Percentiles rank a stretch among this genome's conserved stretches.
These are phyloP conservation scores for Dicerorhinus sumatrensis DNA, from an alignment of 2,113 vertebrate genomes.

Conservation along the genomic window DNA sequence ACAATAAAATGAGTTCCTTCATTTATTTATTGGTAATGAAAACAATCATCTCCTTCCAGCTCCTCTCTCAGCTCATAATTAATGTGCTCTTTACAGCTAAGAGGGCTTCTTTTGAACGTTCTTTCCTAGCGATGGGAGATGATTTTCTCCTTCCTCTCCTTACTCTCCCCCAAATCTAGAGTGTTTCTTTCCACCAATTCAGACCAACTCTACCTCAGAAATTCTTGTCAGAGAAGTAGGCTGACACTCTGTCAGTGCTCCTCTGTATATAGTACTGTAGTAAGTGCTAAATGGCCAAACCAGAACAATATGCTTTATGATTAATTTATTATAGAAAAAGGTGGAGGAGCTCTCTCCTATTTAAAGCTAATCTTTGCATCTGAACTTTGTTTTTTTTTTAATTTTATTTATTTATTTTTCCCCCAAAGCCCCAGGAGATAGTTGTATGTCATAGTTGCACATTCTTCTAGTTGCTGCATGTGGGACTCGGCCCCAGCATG, in stretches of 20 bases:
- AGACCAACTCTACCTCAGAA: neutral
- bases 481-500: too few species aligned
- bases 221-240: neutral
- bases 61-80: neutral
- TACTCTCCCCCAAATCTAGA: neutral
- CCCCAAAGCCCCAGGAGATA: too few species aligned
- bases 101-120: constrained; percentile 21
- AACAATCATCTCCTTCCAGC: neutral
- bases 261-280: neutral
- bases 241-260: neutral
- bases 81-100: neutral
- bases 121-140: neutral
- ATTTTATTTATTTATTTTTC: too few species aligned
- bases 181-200: neutral
- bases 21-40: constrained; percentile 45
- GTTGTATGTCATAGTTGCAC: too few species aligned
- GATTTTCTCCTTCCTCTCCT: neutral
- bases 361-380: neutral
- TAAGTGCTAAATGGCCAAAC: neutral
- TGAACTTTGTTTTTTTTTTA: too few species aligned
- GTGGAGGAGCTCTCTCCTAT: neutral
- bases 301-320: neutral
- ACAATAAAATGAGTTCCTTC: constrained; percentile 63
- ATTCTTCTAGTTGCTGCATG: too few species aligned
- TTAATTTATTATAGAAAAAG: neutral